Evolutionary conservation across 2,113 vertebrate genomes (phyloP), one percentile per base, ranked within the genome.

Genomic region (Labeo catla): DNA sequence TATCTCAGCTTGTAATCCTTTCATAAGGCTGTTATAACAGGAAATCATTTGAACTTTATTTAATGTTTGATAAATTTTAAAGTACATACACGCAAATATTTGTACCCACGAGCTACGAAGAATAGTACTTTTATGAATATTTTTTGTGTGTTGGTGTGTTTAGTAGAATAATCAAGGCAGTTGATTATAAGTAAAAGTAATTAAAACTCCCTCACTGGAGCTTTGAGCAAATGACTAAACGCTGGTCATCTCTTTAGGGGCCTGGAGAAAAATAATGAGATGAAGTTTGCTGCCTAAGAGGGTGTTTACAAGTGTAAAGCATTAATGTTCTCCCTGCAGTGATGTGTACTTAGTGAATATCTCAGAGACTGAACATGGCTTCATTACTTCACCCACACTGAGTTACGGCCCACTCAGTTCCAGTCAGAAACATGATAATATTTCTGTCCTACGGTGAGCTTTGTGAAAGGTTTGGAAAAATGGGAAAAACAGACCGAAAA

Each of bases 291-390:
- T 6, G 57, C 57, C 36, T 15, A 23, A 36, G 43, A 47, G 61
- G 19, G 21, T 83, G 65, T 83, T 83, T 72, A 57, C 63, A 83
- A 72, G 47, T 52, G 63, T 70, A 36, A 70, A 68, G 81, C 63
- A 34, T 66, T n/a, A 83, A 83, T 54, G 50, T 15, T 54, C 21
- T 54, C 28, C 50, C 66, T 57, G 65, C 34, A 73, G 28, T 45
- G 16, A 23, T 83, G 66, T 73, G 34, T 45, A 45, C 34, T 45
- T 19, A 43, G 28, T 39, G 28, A 4, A 73, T 54, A 70, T 73
- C 66, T 83, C 39, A 13, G 49, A 73, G 50, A 45, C 68, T 83
- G 73, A 72, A 73, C 81, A 83, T 21, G 16, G 65, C 16, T 70
- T 83, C 16, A 83, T 50, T 83, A 52, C 16, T 83, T 70, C 80